Evolutionary conservation across 2,113 vertebrate species (phyloP).

Genomic region (Coryphaenoides rupestris): DNA sequence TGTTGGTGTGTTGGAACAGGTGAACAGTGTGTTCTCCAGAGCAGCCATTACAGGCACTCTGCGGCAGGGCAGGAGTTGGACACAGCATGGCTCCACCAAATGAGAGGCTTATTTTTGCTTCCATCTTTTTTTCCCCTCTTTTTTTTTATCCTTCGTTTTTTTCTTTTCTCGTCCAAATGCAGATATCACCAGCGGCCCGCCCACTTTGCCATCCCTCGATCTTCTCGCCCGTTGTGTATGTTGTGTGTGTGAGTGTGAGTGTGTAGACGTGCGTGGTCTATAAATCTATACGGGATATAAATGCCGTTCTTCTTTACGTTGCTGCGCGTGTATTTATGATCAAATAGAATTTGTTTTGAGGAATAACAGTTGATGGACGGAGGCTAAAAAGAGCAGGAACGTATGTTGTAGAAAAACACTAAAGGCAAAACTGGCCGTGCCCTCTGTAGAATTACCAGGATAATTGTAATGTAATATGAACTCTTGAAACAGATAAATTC

Average conservation of each 20-base stretch:
- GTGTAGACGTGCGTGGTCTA: not conserved
- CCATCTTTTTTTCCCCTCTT: too few species aligned
- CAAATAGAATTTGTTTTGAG: constrained; percentile 20
- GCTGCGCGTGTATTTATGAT: not conserved
- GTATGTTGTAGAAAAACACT: constrained; percentile 61
- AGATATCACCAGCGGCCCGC: constrained; percentile 61
- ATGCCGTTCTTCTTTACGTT: not conserved
- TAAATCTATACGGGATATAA: not conserved
- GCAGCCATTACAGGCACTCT: constrained; percentile 81
- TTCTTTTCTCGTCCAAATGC: constrained; percentile 54
- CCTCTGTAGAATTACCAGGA: constrained; percentile 73
- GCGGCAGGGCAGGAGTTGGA: constrained; percentile 79
- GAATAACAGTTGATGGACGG: constrained; percentile 18
- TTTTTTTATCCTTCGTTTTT: too few species aligned
- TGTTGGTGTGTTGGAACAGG: constrained; percentile 82
- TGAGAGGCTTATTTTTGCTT: constrained; percentile 71
- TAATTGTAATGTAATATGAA: constrained; percentile 98
- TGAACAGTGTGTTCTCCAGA: constrained; percentile 83
- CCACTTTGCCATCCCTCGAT: constrained; percentile 44
- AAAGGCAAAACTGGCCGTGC: constrained; percentile 79
- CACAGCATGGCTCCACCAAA: constrained; percentile 75
- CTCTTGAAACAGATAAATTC: constrained; percentile 98
- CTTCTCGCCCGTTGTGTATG: too few species aligned
- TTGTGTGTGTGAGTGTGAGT: too few species aligned
- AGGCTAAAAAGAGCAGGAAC: constrained; percentile 7